These are phyloP conservation scores for Piaya cayana DNA, from an alignment of 2,113 vertebrate genomes.

Conservation along the genomic window DNA sequence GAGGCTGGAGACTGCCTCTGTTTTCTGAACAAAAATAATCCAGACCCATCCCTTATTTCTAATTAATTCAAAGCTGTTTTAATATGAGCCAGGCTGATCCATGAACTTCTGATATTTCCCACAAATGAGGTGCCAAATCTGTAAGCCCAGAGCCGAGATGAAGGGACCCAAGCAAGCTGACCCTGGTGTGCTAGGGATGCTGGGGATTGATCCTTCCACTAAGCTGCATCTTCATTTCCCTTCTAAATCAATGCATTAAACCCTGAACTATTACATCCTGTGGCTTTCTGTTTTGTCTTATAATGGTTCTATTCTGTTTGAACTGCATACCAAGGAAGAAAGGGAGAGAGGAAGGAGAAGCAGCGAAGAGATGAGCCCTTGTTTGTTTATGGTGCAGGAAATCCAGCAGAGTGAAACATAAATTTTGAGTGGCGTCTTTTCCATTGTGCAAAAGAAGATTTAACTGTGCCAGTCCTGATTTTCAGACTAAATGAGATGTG, in stretches of 20 bases:
- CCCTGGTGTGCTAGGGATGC: rapidly evolving
- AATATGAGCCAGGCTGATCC: background rate
- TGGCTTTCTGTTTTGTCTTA: background rate
- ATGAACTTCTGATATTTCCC: background rate
- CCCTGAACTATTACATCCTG: background rate
- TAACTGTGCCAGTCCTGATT: background rate
- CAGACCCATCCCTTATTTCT: background rate
- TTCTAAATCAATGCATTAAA: background rate
- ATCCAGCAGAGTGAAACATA: background rate
- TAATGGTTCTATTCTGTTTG: background rate
- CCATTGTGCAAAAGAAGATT: background rate
- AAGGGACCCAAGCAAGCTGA: background rate
- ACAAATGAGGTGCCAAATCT: background rate
- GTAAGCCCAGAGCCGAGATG: background rate
- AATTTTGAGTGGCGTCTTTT: background rate
- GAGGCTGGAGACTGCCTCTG: background rate
- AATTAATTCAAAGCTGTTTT: background rate
- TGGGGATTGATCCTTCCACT: background rate
- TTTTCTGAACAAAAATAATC: background rate
- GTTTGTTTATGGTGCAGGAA: background rate
- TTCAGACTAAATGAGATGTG: conserved; percentile 10
- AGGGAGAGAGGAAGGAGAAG: background rate
- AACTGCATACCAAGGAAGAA: background rate
- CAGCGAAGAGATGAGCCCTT: rapidly evolving
- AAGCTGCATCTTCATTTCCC: background rate